A percentile compares a stretch with the other conserved stretches of the same genome.
Conservation (phyloP, 2,797 vertebrate species). For the Rhynchotus rufescens region DNA sequence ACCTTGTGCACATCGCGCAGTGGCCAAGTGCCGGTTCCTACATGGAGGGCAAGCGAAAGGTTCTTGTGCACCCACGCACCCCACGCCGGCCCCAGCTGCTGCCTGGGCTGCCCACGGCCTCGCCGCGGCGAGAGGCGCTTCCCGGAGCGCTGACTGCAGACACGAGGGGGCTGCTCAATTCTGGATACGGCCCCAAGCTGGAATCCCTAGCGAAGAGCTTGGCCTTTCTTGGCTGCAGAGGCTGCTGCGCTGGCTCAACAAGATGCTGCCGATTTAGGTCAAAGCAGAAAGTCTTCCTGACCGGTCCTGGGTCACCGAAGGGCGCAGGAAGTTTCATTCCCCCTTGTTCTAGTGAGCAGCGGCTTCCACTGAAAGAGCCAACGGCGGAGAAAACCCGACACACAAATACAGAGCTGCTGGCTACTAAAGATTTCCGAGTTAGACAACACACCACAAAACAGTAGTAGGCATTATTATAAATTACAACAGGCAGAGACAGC, state of each 20-base stretch:
- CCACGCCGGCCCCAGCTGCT: too few species aligned
- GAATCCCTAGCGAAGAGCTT: not conserved
- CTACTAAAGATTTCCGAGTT: fast-evolving
- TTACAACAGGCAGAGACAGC: fast-evolving
- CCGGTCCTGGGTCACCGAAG: not conserved
- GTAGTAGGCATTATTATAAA: fast-evolving
- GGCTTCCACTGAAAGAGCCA: not conserved
- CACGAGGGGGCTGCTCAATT: not conserved
- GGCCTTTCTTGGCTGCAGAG: not conserved
- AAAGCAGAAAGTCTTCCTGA: not conserved
- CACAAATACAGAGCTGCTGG: fast-evolving
- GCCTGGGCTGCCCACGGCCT: not conserved
- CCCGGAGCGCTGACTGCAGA: too few species aligned
- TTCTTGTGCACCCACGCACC: too few species aligned
- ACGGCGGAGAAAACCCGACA: not conserved
- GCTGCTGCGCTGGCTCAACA: not conserved
- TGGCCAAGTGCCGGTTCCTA: too few species aligned
- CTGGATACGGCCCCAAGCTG: not conserved
- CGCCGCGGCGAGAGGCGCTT: not conserved
- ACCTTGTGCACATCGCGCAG: too few species aligned
- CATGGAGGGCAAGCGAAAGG: too few species aligned
- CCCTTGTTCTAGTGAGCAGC: not conserved
- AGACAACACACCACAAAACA: fast-evolving
- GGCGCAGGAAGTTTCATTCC: not conserved
- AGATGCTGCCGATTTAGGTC: not conserved